A percentile compares a stretch with the other conserved stretches of the same genome.
Evolutionary conservation across 2,113 vertebrate genomes (phyloP).

Genomic region (Isichthys henryi): DNA sequence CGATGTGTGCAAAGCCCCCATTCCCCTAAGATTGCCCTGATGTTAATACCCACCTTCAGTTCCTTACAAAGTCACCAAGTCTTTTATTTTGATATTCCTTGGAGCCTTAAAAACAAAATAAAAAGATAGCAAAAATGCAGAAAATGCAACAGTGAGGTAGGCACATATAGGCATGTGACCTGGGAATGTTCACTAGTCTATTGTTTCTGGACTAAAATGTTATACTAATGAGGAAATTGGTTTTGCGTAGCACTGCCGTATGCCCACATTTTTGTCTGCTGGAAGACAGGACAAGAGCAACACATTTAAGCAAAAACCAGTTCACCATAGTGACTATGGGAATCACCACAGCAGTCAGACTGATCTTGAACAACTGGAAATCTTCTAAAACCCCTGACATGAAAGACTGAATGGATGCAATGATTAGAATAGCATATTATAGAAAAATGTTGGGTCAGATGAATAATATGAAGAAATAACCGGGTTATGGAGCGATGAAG

Average conservation of each 20-base stretch:
- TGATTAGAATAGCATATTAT: background rate
- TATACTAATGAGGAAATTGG: background rate
- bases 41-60: background rate
- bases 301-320: background rate
- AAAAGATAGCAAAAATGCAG: background rate
- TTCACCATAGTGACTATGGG: background rate
- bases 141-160: background rate
- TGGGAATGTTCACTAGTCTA: background rate
- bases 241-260: background rate
- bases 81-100: background rate
- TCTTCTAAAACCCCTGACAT: background rate
- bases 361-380: background rate
- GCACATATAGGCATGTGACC: background rate
- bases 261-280: background rate
- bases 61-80: background rate
- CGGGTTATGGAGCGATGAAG: background rate
- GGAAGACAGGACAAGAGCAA: background rate
- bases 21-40: background rate
- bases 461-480: background rate
- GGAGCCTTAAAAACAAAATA: background rate
- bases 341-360: background rate
- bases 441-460: background rate
- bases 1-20: background rate
- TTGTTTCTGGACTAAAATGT: background rate
- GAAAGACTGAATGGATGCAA: background rate